These are phyloP conservation scores for Trissolcus japonicus DNA, from an alignment of 2,888 invertebrate genomes.

Conservation along the genomic window DNA sequence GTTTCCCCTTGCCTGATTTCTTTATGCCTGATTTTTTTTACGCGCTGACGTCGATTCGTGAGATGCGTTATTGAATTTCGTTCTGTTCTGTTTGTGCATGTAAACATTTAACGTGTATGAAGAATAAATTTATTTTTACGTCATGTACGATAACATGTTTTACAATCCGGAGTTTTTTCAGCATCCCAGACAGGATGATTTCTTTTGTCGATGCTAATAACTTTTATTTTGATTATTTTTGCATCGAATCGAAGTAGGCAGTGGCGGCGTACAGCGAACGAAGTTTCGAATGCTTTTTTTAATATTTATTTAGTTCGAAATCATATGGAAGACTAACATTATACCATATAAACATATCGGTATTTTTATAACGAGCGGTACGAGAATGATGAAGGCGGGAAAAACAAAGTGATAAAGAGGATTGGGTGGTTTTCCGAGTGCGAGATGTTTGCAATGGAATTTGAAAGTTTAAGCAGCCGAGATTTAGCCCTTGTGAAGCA, in stretches of 20 bases:
- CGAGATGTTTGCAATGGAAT: constrained; percentile 55
- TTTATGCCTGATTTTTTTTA: constrained; percentile 53
- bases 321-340: background rate
- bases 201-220: too few species aligned
- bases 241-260: too few species aligned
- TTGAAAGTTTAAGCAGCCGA: constrained; percentile 56
- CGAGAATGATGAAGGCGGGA: constrained; percentile 28
- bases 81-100: constrained; percentile 22
- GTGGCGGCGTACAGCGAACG: too few species aligned
- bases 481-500: constrained; percentile 55
- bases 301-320: too few species aligned
- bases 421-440: constrained; percentile 46
- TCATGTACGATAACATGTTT: too few species aligned
- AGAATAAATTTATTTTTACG: too few species aligned
- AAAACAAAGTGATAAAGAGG: constrained; percentile 49
- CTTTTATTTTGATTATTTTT: too few species aligned
- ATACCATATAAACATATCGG: constrained; percentile 24
- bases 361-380: constrained; percentile 39
- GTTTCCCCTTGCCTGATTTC: constrained; percentile 49
- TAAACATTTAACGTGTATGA: constrained; percentile 9
- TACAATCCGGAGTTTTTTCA: too few species aligned
- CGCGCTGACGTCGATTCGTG: constrained; percentile 39
- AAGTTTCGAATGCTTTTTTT: too few species aligned
- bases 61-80: constrained; percentile 47
- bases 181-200: too few species aligned